Evolutionary conservation across 1,140 invertebrate species (phyloP).

Genomic region (Nasonia vitripennis): DNA sequence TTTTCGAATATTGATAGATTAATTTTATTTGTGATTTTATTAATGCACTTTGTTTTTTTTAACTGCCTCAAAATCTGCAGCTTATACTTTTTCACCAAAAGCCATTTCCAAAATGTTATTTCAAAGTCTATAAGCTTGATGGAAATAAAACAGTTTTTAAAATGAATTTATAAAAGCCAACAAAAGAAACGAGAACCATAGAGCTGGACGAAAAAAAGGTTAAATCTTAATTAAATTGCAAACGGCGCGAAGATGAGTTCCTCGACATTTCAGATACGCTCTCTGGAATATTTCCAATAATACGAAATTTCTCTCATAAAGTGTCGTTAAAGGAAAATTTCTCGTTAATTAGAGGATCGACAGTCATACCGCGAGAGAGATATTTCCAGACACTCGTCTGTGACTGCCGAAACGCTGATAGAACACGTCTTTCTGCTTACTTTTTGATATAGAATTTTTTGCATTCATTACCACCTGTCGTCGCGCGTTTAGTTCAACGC

Average conservation of each 20-base stretch:
- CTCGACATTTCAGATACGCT: neutral
- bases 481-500: neutral
- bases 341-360: slow-evolving; percentile 14
- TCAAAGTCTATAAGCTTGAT: too few relatives aligned
- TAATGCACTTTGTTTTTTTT: too few relatives aligned
- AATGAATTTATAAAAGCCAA: neutral
- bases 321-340: slow-evolving; percentile 8
- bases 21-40: too few relatives aligned
- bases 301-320: neutral
- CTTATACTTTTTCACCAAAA: too few relatives aligned
- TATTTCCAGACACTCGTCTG: neutral
- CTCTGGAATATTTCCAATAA: neutral
- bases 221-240: neutral
- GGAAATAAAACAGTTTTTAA: too few relatives aligned
- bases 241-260: neutral
- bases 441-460: slow-evolving; percentile 12
- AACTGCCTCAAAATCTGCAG: too few relatives aligned
- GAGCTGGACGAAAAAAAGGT: neutral
- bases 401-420: slow-evolving; percentile 6
- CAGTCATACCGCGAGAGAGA: neutral
- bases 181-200: neutral
- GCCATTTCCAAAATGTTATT: too few relatives aligned
- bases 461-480: slow-evolving; percentile 1
- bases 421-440: slow-evolving; percentile 9
- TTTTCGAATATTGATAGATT: too few relatives aligned